These are phyloP conservation scores for Redunca redunca DNA, from an alignment of 2,113 vertebrate genomes.

Conservation along the genomic window DNA sequence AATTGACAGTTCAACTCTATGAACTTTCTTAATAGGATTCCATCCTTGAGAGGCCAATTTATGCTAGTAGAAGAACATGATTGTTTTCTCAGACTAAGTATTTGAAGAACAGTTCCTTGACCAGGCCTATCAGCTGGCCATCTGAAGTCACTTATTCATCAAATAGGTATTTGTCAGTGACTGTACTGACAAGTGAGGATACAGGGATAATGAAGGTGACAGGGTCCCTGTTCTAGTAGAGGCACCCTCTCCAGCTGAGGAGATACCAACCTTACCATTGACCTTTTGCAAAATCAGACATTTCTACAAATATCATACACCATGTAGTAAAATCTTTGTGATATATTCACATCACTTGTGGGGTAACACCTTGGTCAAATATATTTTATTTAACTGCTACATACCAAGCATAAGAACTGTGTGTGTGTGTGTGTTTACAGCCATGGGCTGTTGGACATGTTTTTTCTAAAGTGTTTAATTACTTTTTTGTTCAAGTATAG, in stretches of 20 bases:
- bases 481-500: neutral
- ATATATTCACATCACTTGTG: neutral
- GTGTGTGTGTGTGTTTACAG: neutral
- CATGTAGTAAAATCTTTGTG: neutral
- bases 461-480: constrained; percentile 10
- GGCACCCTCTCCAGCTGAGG: neutral
- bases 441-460: neutral
- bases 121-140: neutral
- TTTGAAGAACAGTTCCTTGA: neutral
- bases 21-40: constrained; percentile 9
- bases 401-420: neutral
- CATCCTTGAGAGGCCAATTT: neutral
- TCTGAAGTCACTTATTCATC: neutral
- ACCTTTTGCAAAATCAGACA: neutral
- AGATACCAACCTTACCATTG: neutral
- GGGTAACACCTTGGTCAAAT: neutral
- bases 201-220: neutral
- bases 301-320: neutral
- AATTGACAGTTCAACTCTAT: neutral
- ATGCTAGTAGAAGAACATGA: neutral
- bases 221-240: neutral
- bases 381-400: neutral
- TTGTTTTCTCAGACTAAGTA: neutral
- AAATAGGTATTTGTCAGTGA: neutral
- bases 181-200: neutral